Conservation (phyloP, 2,888 invertebrate genomes). For the Nephrotoma flavescens region DNA sequence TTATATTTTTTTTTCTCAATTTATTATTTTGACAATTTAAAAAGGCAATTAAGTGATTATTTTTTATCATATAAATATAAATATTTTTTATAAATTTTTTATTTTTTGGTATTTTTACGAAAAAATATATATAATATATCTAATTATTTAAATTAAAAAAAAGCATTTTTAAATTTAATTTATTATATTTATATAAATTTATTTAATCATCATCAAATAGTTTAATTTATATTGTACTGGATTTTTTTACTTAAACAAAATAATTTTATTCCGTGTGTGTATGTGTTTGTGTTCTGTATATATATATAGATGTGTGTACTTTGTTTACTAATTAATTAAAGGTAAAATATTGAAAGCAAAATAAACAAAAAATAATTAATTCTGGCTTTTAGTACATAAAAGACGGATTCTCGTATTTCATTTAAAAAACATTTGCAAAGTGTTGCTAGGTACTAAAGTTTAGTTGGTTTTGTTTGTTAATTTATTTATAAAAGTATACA, state of each 20-base stretch:
- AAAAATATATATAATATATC: neutral
- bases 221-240: neutral
- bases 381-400: neutral
- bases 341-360: neutral
- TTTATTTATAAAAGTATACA: neutral
- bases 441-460: neutral
- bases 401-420: neutral
- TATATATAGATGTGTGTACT: neutral
- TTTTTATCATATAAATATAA: neutral
- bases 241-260: neutral
- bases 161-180: neutral
- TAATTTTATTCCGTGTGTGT: neutral
- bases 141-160: neutral
- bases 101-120: neutral
- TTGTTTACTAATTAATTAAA: neutral
- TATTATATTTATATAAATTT: neutral
- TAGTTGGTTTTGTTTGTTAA: neutral
- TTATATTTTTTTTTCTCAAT: neutral
- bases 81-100: neutral
- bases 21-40: neutral
- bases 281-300: neutral
- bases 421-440: neutral
- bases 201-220: neutral
- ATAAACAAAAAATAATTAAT: neutral
- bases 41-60: slow-evolving; percentile 4